Conservation (phyloP, 2,797 vertebrate species). For the Fringilla coelebs region DNA sequence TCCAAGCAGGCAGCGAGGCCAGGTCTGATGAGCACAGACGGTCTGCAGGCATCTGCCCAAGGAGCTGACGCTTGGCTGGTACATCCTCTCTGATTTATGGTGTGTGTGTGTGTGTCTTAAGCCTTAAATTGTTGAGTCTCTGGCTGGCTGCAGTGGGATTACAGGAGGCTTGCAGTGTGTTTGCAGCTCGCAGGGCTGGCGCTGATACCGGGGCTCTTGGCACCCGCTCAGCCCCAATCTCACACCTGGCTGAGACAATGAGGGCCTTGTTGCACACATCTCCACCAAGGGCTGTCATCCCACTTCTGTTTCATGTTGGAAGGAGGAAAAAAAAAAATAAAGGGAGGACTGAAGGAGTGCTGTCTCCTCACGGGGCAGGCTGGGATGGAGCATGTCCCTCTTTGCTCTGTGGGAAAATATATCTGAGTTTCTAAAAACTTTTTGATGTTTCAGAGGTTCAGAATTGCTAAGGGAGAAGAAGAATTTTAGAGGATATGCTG, state of each 20-base stretch:
- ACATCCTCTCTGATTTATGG: slow-evolving; percentile 78
- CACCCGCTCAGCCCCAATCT: slow-evolving; percentile 72
- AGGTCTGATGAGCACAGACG: slow-evolving; percentile 74
- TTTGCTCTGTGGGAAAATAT: neutral
- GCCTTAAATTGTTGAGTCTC: slow-evolving; percentile 78
- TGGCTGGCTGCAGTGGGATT: slow-evolving; percentile 75
- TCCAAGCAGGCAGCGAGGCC: slow-evolving; percentile 74
- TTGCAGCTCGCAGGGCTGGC: slow-evolving; percentile 76
- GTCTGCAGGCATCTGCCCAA: slow-evolving; percentile 78
- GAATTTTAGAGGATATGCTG: neutral
- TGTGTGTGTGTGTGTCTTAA: slow-evolving; percentile 71
- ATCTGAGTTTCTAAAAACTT: neutral
- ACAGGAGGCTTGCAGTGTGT: slow-evolving; percentile 69
- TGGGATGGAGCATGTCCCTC: neutral
- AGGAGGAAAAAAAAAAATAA: neutral
- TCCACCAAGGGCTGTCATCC: slow-evolving; percentile 48
- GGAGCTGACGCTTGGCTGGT: slow-evolving; percentile 74
- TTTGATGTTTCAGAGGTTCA: neutral
- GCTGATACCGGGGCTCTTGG: slow-evolving; percentile 68
- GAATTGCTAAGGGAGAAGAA: neutral
- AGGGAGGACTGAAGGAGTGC: neutral
- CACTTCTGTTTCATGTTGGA: slow-evolving; percentile 35
- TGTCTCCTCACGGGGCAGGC: neutral
- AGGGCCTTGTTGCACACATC: slow-evolving; percentile 77
- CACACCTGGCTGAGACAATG: slow-evolving; percentile 86